Base-by-base conservation (phyloP, 2,888 invertebrate species). In the Steinernema carpocapsae region DNA sequence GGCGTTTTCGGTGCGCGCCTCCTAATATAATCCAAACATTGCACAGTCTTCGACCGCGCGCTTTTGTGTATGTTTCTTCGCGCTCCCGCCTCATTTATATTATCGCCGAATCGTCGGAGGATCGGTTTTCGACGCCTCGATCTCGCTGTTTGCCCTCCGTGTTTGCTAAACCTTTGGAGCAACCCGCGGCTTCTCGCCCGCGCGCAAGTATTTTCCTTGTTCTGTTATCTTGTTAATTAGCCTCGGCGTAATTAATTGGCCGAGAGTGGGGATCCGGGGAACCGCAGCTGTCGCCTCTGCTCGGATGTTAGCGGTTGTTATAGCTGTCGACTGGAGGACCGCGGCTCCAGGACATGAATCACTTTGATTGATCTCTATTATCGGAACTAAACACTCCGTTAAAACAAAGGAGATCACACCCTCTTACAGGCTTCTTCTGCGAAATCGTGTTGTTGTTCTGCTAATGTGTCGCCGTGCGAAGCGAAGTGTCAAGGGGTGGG, bases 351-450 rank as follows among this genome's bases (percentile, higher is more conserved):
- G n/a, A 48, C 48, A 26, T 64, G 64, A 26, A 64, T 29, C 64
- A 64, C 64, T 22, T 22, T 64, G 64, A 64, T 32, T 37, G 64
- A 64, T 64, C 26, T 26, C 64, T 64, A 32, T 64, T 29, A 26
- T 64, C 64, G 64, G 64, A 32, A 4, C 64, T 32, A 12, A 64
- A 19, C 56, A 48, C 48, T 14, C 6, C 32, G 64, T 64, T 48
- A 32, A 64, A 64, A 64, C 64, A 64, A 64, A 64, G 64, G 64
- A 56, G 37, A 26, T 64, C 64, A 26, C 64, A 64, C 64, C 64
- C 64, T 64, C 22, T 64, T 26, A 48, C 37, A 37, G 37, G 37
- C 37, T 37, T 37, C 4, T 48, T 48, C 48, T 48, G 48, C 19
- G 48, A 48, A 48, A 19, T 48, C 19, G 48, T 48, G 48, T 48